These are phyloP conservation scores for Trissolcus brochymenae DNA, from an alignment of 2,888 invertebrate genomes.

Conservation along the genomic window DNA sequence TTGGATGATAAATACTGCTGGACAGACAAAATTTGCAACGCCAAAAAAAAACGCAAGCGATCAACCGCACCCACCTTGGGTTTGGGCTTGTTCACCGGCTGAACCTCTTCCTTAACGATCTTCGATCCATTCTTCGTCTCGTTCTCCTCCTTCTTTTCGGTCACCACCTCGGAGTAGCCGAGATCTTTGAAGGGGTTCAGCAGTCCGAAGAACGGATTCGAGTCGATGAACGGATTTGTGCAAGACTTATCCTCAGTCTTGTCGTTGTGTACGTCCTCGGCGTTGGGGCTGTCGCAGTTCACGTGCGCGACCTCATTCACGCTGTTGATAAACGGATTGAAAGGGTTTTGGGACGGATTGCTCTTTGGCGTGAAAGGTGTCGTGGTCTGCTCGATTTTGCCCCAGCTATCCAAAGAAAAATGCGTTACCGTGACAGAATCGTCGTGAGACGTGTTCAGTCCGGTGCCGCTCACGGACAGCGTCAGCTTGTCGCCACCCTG, in stretches of 20 bases:
- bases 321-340: slow-evolving; percentile 73
- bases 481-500: slow-evolving; percentile 85
- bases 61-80: slow-evolving; percentile 67
- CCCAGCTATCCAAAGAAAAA: slow-evolving; percentile 78
- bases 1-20: no score
- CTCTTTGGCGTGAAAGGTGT: slow-evolving; percentile 70
- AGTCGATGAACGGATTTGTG: slow-evolving; percentile 77
- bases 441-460: slow-evolving; percentile 65
- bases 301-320: slow-evolving; percentile 27
- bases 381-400: slow-evolving; percentile 77
- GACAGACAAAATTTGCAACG: background rate
- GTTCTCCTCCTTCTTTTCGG: slow-evolving; percentile 57
- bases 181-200: slow-evolving; percentile 73
- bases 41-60: slow-evolving; percentile 10
- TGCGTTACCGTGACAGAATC: slow-evolving; percentile 81
- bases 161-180: slow-evolving; percentile 28
- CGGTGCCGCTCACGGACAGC: slow-evolving; percentile 80
- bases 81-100: slow-evolving; percentile 69
- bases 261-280: slow-evolving; percentile 22
- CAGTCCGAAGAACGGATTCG: slow-evolving; percentile 76
- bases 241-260: slow-evolving; percentile 66
- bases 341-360: slow-evolving; percentile 74
- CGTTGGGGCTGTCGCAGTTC: slow-evolving; percentile 19
- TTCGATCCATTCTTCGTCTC: slow-evolving; percentile 64
- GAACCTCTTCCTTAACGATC: slow-evolving; percentile 71